These are phyloP conservation scores for Phoenicopterus ruber DNA, from an alignment of 2,113 vertebrate species.

Conservation along the genomic window DNA sequence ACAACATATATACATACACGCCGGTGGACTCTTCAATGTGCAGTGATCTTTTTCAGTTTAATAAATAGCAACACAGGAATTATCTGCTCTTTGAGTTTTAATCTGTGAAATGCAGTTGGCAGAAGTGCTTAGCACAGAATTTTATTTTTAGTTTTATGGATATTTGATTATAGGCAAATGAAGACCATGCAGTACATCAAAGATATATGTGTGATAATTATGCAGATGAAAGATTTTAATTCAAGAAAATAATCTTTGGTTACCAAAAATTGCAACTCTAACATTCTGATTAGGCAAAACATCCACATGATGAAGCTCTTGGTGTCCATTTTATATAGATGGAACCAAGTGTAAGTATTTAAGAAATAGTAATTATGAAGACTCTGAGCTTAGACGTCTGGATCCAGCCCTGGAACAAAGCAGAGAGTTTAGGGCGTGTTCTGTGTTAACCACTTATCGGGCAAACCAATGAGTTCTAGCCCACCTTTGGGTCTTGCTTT, in stretches of 20 bases:
- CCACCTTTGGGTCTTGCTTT: background rate
- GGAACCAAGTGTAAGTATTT: background rate
- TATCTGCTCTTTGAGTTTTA: background rate
- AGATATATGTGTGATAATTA: background rate
- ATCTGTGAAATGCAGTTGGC: background rate
- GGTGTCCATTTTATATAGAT: background rate
- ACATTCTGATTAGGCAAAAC: background rate
- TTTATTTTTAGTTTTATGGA: conserved; percentile 23
- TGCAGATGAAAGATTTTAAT: background rate
- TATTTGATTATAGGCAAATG: background rate
- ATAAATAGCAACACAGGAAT: background rate
- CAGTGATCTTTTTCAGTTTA: background rate
- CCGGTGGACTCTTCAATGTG: background rate
- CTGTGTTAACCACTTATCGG: background rate
- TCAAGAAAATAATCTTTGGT: background rate
- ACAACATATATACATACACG: background rate
- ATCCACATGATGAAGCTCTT: background rate
- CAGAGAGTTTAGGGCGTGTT: background rate
- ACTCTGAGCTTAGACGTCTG: background rate
- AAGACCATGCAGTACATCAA: background rate
- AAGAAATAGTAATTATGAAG: background rate
- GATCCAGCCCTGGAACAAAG: background rate
- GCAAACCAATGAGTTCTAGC: background rate
- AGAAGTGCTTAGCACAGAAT: conserved; percentile 1
- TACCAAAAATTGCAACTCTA: background rate